Evolutionary conservation across 2,888 invertebrate species (phyloP).

Genomic region (Ophioninae sp.): DNA sequence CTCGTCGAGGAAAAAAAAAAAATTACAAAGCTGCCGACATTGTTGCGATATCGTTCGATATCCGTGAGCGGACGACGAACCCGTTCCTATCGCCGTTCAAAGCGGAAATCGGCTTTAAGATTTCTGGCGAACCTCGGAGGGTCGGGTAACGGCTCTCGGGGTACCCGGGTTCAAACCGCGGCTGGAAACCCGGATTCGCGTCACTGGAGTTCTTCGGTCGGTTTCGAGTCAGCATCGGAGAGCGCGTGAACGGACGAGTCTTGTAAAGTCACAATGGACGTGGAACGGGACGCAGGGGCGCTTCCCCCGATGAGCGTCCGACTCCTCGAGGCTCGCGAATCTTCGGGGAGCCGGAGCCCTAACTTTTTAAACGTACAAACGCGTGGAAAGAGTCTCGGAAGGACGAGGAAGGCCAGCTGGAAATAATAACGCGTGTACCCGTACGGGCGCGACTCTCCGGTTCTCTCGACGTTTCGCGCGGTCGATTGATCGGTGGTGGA

Average conservation of each 20-base stretch:
- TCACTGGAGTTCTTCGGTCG: not conserved
- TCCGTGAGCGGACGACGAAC: not conserved
- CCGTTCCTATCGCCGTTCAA: no score
- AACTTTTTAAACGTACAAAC: conserved; percentile 42
- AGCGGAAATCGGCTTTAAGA: no score
- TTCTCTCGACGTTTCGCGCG: conserved; percentile 25
- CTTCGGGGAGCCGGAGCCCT: conserved; percentile 48
- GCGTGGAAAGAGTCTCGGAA: conserved; percentile 5
- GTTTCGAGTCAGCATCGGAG: not conserved
- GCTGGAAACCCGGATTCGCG: not conserved
- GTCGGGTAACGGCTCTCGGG: no score
- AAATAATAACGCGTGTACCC: conserved; percentile 33
- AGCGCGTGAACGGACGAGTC: not conserved
- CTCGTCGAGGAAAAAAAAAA: not conserved
- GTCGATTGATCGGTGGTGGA: conserved; percentile 59
- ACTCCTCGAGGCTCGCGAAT: conserved; percentile 45
- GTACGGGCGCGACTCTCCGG: conserved; percentile 24
- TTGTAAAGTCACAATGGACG: not conserved
- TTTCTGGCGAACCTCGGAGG: no score
- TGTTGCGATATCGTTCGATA: not conserved
- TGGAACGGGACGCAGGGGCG: not conserved
- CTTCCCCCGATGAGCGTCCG: conserved; percentile 19
- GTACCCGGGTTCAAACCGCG: no score
- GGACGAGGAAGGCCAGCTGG: conserved; percentile 38
- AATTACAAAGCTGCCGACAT: not conserved